Evolutionary conservation across 2,888 invertebrate species (phyloP), one percentile per base, ranked within the genome.

Genomic region (Exocentrus adspersus): DNA sequence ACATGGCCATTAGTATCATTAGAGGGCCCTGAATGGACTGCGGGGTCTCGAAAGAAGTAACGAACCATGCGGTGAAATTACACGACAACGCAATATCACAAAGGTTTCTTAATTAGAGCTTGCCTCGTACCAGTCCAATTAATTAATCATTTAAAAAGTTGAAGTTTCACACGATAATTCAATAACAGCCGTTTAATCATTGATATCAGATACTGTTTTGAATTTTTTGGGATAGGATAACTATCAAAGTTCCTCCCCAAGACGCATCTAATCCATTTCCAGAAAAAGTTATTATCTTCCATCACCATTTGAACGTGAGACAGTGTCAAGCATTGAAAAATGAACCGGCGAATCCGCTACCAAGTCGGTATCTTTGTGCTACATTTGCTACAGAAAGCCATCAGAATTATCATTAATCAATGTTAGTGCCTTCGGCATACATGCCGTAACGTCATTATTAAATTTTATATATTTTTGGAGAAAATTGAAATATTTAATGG

Each of bases 1-100:
- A 64, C 66, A 65, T 58, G 57, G 42, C 66, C 66, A 69, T 69
- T 69, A 69, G 66, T 51, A 66, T 66, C 66, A 64, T 68, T 66
- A 62, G 52, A 62, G 62, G 42, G 12, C 57, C 59, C 50, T 61
- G 54, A 64, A 62, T 57, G 46, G 57, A 32, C 57, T 57, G 57
- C 32, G 32, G 57, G 46, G 46, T 32, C 46, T 57, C 30, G 53
- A 63, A 48, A 53, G 53, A 63, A 63, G 63, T 59, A 63, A 63
- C 63, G 63, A 63, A 63, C 63, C 63, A 51, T 59, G 48, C 48
- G 42, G 54, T 42, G 53, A 59, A 59, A 59, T 63, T 63, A 63
- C 59, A 59, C 63, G 63, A 63, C 63, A 63, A 57, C 64, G 52
- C 60, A 61, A 51, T 52, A 61, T 57, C 60, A 60, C 60, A 60